Evolutionary conservation across 1,140 invertebrate genomes (phyloP), one percentile per base, ranked within the genome.

Genomic region (Drosophila pandora): DNA sequence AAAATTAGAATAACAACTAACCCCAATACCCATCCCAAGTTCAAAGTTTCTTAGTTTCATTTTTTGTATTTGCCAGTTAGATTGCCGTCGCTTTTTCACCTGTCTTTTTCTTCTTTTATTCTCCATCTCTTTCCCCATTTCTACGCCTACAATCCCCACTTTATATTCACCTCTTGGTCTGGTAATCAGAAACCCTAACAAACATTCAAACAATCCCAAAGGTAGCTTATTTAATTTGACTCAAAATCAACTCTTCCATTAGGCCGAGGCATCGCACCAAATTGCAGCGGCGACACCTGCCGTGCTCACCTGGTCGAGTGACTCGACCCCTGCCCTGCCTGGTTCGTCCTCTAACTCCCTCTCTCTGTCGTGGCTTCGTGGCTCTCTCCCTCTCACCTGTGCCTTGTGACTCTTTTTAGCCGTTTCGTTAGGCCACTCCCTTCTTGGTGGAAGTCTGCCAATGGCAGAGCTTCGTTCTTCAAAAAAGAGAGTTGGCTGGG

Each of bases 271-370:
- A 69, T 37, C 65, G 65, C 12, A 22, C 34, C 64, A 78, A 85
- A 85, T 85, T 78, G 74, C 64, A 75, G 22, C 64, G 64, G 61
- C 82, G 74, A 85, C 81, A 85, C 81, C 81, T 85, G 81, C 76
- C 37, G 13, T 48, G 30, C 63, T 56, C 56, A 49, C 58, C 71
- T 75, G 52, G 48, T 17, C 25, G 23, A 32, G 48, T 53, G 37
- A 39, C 49, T 50, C 25, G 25, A 28, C 25, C n/a, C n/a, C n/a
- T n/a, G n/a, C 25, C 25, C 25, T 6, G 25, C 25, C 47, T 22
- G 17, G 37, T 25, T 52, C 30, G 21, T 12, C 30, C 30, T 13
- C 25, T 58, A 9, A 5, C 22, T 53, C n/a, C n/a, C 32, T 39
- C 30, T 41, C 43, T 41, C 43, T n/a, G 23, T 37, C 12, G 34